Evolutionary conservation across 1,140 invertebrate species (phyloP), one percentile per base, ranked within the genome.

Genomic region (Drosophila nigrodunni): DNA sequence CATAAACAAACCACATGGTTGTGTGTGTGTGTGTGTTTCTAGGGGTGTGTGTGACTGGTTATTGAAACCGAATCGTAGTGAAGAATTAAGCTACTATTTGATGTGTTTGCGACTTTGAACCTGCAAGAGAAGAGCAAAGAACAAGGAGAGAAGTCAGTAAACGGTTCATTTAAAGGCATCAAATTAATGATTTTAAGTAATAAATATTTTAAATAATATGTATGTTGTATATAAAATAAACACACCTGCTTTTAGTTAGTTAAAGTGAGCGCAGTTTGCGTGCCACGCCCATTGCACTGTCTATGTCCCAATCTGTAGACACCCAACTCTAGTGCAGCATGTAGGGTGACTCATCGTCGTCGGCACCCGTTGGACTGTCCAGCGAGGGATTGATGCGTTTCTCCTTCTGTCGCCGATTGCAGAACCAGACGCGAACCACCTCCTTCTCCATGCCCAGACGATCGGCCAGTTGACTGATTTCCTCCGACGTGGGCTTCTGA

Each of bases 351-450:
- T 92, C 92, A 39, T 91, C 90, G 6, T 91, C 90, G 35, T 92
- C 81, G 1, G 75, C 90, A 1, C 87, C 91, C 37, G 86, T 92
- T 1, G 92, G 92, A 75, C 91, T 92, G 50, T 92, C 95, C 13
- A 95, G 94, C 3, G 91, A 91, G 0, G 94, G 96, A 91, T 97
- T 97, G 82, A 97, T 97, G 64, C 96, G 93, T 86, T 97, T 97
- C 91, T 98, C 97, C 92, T 98, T 98, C 91, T 98, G 97, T 37
- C 97, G 94, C 78, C 97, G 95, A 93, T 99, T 99, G 93, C 98
- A 99, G 93, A 99, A 99, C 98, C 98, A 99, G 8, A 99, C 98
- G 77, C 98, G 94, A 9, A 99, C 97, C 21, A 99, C 98, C 94
- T 99, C 98, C 92, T 99, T 99, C 92, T 99, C 98, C 97, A 99